Evolutionary conservation across 2,113 vertebrate genomes (phyloP), one percentile per base, ranked within the genome.

Genomic region (Paradisaea rubra): DNA sequence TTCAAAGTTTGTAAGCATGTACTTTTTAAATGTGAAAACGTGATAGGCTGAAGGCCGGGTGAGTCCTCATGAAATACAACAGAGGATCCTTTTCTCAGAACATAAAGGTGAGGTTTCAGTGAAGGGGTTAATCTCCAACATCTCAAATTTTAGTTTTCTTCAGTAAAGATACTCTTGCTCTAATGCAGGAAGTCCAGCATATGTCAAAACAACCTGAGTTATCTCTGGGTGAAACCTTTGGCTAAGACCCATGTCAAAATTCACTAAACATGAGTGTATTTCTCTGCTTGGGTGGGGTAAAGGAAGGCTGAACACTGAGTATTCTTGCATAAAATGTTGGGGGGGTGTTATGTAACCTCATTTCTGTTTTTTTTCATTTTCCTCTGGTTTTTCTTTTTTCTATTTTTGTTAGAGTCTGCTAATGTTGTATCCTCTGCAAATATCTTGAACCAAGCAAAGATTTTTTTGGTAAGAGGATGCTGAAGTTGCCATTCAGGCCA

Each of bases 171-270:
- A 35, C 24, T 61, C 12, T 37, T 57, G 18, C 33, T 69, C 14
- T 11, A 3, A 2, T 69, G 13, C 33, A 42, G 25, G 14, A 73
- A 80, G 35, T 53, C 59, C 6, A 5, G 0, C 0, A 0, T n/a
- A 4, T 25, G 13, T 56, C 14, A 12, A 64, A 88, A 50, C 27
- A 52, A 30, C 61, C 66, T 22, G 35, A 76, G 20, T 68, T 85
- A 47, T 0, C 0, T 30, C n/a, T 60, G 35, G 20, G 49, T 53
- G 45, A 71, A 91, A 50, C 33, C 33, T 70, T 49, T 64, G 50
- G 13, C 7, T 20, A 24, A 79, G 45, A 37, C 27, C 25, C 0
- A 0, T 21, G 30, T 60, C 50, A 82, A 13, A 80, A 47, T 10
- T 80, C 68, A 20, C 22, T 27, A 0, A 30, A 57, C 23, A 22